Conservation (phyloP, 1,140 invertebrate species). For the Aphelinus atriplicis region DNA sequence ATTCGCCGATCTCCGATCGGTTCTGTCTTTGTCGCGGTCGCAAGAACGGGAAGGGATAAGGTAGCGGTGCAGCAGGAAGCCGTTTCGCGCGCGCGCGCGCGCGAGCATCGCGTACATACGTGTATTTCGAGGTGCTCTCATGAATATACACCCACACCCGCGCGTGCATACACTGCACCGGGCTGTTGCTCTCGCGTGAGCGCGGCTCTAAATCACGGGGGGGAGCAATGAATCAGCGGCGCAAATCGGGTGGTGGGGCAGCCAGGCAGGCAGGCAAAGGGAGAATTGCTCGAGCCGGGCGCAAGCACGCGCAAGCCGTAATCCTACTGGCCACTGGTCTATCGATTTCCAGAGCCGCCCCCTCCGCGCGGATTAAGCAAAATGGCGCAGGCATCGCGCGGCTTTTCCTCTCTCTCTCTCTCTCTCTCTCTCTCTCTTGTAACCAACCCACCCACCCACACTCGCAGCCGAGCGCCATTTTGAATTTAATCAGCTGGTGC, state of each 20-base stretch:
- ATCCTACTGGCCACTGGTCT: constrained; percentile 55
- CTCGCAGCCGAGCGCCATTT: too few relatives aligned
- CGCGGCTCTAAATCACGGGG: constrained; percentile 56
- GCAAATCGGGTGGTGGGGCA: too few relatives aligned
- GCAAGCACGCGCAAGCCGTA: constrained; percentile 30
- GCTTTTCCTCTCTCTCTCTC: constrained; percentile 27
- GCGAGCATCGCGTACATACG: too few relatives aligned
- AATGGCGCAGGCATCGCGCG: constrained; percentile 46
- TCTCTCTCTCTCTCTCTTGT: too few relatives aligned
- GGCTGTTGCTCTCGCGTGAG: constrained; percentile 56
- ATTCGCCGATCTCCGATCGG: too few relatives aligned
- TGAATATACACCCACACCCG: not conserved
- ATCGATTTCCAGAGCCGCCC: constrained; percentile 55
- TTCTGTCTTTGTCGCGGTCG: too few relatives aligned
- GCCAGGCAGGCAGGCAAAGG: constrained; percentile 9
- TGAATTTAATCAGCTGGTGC: too few relatives aligned
- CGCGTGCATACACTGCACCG: not conserved
- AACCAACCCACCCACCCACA: too few relatives aligned
- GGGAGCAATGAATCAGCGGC: constrained; percentile 58
- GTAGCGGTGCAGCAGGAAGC: too few relatives aligned
- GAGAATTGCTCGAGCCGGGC: not conserved
- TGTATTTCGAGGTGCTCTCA: too few relatives aligned
- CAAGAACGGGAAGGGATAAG: too few relatives aligned
- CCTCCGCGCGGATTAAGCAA: constrained; percentile 47
- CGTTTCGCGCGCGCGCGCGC: too few relatives aligned